These are phyloP conservation scores for Venusia cambrica DNA, from an alignment of 2,888 invertebrate genomes.

Conservation along the genomic window DNA sequence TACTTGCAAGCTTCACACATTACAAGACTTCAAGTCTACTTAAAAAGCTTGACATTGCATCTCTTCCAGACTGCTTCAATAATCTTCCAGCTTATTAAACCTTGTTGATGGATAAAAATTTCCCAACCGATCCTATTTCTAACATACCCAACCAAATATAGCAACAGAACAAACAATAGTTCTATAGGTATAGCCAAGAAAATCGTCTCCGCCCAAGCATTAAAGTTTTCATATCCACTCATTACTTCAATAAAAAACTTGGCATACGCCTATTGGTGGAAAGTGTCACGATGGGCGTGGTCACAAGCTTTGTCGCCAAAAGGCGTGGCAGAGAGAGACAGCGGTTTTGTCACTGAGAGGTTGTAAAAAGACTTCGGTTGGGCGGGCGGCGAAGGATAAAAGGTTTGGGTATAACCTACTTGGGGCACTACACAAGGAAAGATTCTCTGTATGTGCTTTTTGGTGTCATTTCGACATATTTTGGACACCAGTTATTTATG, in stretches of 20 bases:
- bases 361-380: slow-evolving; percentile 57
- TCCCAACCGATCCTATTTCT: neutral
- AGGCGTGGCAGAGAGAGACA: slow-evolving; percentile 67
- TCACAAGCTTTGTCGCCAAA: slow-evolving; percentile 68
- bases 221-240: slow-evolving; percentile 28
- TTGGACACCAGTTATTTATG: no score
- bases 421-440: slow-evolving; percentile 13
- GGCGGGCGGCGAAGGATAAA: slow-evolving; percentile 27
- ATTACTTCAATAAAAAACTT: slow-evolving; percentile 49
- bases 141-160: neutral
- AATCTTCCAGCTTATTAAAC: no score
- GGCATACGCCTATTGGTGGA: slow-evolving; percentile 55
- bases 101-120: no score
- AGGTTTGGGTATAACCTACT: slow-evolving; percentile 8
- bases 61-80: no score
- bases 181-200: slow-evolving; percentile 8
- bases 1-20: no score
- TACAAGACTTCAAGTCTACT: no score
- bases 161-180: no score
- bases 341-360: slow-evolving; percentile 61
- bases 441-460: slow-evolving; percentile 1
- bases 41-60: no score
- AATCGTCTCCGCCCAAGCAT: slow-evolving; percentile 23
- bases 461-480: slow-evolving; percentile 1
- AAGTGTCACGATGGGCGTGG: slow-evolving; percentile 75